A percentile compares a stretch with the other conserved stretches of the same genome.
Evolutionary conservation across 2,888 invertebrate species (phyloP).

Genomic region (Coelogynopora nodosa): DNA sequence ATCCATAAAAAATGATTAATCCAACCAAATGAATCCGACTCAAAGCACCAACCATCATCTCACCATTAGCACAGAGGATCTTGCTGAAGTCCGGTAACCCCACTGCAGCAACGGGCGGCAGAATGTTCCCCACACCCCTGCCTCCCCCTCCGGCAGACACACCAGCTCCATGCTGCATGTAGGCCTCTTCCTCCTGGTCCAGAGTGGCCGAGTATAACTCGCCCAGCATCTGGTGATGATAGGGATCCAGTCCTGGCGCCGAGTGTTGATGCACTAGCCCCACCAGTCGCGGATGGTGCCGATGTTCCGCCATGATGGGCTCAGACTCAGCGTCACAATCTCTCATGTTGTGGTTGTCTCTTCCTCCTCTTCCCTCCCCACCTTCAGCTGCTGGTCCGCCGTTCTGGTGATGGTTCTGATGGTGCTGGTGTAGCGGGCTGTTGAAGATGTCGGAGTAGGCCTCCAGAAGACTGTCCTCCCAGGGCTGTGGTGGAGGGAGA

Average conservation of each 20-base stretch:
- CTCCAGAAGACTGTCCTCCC: not conserved
- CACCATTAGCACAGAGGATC: not conserved
- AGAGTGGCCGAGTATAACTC: not conserved
- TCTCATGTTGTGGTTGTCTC: too few species aligned
- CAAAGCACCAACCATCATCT: too few species aligned
- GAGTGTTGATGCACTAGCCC: not conserved
- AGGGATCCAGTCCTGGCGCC: not conserved
- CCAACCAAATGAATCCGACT: too few species aligned
- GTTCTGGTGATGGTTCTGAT: too few species aligned
- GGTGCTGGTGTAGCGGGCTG: too few species aligned
- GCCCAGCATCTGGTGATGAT: not conserved
- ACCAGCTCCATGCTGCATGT: not conserved
- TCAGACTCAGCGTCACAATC: not conserved
- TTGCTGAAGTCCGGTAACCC: constrained; percentile 32
- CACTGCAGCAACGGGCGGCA: constrained; percentile 9
- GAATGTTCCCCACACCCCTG: not conserved
- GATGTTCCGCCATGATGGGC: not conserved
- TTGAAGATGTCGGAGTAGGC: not conserved
- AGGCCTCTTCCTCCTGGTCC: not conserved
- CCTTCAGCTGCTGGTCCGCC: not conserved
- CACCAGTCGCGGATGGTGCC: not conserved
- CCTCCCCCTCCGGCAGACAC: not conserved
- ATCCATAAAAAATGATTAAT: too few species aligned
- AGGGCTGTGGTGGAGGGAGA: not conserved
- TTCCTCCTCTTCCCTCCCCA: not conserved